Base-by-base conservation (phyloP, 2,888 invertebrate genomes). In the Eupithecia pulchellata region DNA sequence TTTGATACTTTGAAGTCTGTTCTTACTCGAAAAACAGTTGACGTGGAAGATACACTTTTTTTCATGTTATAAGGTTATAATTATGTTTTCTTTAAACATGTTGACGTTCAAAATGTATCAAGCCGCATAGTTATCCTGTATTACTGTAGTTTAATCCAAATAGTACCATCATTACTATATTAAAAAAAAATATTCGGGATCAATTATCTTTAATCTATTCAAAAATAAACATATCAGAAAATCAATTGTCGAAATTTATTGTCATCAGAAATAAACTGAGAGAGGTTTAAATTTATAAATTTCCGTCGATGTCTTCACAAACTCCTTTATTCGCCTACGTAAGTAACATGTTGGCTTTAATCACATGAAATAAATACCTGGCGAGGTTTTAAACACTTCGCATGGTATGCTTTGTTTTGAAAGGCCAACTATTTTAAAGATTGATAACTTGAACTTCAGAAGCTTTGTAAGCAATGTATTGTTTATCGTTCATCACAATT, bases 1-100 rank as follows among this genome's bases (percentile, higher is more conserved):
- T 82, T 87, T 36, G 78, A 72, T 73, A 82, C 72, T 81, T 79
- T 85, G 73, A 82, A 81, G 67, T 82, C 74, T 47, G 80, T 81
- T 76, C 79, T 81, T 42, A 83, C 78, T 69, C 78, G 78, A 71
- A 81, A 86, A 71, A 83, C 55, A 61, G 79, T 82, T 61, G 84
- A 79, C 66, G 58, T 67, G 20, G 84, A 80, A 61, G 83, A 79
- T 60, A 74, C 71, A 76, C 71, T 81, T 58, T 67, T 75, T 72
- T 81, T 75, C 80, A 81, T 83, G 75, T 62, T 81, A 69, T 25
- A 76, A 81, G 82, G 75, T 62, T 81, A 69, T 25, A 76, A 66
- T 34, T 75, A 55, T 64, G 62, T 74, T 67, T 72, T 64, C 32
- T 13, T 20, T 69, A 63, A 67, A 66, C 72, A 75, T 77, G 34